These are phyloP conservation scores for Ennomos fuscantarius DNA, from an alignment of 2,888 invertebrate genomes.

Conservation along the genomic window DNA sequence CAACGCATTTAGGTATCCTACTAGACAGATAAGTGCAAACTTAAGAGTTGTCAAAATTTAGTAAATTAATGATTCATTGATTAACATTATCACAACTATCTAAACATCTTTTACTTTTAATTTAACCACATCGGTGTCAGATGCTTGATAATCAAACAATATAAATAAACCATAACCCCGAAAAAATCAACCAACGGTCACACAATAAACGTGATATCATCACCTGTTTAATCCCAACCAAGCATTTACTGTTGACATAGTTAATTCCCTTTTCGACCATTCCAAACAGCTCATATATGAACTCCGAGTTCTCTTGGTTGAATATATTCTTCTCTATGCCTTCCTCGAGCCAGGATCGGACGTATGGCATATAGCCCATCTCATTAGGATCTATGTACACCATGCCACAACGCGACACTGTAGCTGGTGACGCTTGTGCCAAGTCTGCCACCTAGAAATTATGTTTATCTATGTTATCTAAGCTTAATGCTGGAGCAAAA, in stretches of 20 bases:
- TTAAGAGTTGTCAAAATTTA: no score
- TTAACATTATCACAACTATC: no score
- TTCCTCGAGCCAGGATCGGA: slow-evolving; percentile 90
- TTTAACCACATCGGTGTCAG: no score
- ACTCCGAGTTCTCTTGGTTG: slow-evolving; percentile 85
- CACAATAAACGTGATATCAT: not conserved
- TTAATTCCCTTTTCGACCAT: slow-evolving; percentile 88
- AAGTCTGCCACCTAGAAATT: slow-evolving; percentile 88
- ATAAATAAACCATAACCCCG: no score
- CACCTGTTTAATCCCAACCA: slow-evolving; percentile 90
- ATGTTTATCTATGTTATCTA: no score
- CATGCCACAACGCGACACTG: slow-evolving; percentile 94
- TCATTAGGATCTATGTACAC: slow-evolving; percentile 95
- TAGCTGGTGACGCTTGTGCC: slow-evolving; percentile 96
- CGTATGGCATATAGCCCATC: slow-evolving; percentile 92
- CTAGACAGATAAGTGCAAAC: no score
- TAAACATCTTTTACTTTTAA: no score
- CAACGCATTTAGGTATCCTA: no score
- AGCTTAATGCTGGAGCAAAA: no score
- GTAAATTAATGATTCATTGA: no score
- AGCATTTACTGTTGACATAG: slow-evolving; percentile 89
- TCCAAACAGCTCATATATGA: slow-evolving; percentile 88
- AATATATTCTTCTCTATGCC: slow-evolving; percentile 78
- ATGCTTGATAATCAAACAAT: no score
- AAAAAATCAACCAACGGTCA: no score